Base-by-base conservation (phyloP, 2,797 vertebrate species). In the Thunnus albacares region DNA sequence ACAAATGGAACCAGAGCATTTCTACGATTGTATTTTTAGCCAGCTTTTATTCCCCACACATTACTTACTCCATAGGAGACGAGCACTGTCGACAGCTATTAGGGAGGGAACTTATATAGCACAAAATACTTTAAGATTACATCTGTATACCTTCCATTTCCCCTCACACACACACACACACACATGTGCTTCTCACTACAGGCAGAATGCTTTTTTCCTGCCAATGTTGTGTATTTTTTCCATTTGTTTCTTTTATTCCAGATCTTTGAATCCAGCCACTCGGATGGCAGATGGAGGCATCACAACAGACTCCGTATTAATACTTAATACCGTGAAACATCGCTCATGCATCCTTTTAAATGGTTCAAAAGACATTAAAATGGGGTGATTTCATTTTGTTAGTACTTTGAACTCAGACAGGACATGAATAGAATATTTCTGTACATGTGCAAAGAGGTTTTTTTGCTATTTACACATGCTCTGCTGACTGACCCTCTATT, bases 21-120 rank as follows among this genome's bases (percentile, higher is more conserved):
- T 89, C 71, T 92, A 71, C 81, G 18, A 83, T 84, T 92, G 90
- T 93, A 93, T 94, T 92, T 93, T 94, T 94, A 92, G 88, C 57
- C 35, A 9, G 87, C 85, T 93, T 92, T 91, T 89, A 92, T 90
- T 91, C 70, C 62, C 62, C 57, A 61, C 78, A 65, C 79, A 77
- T 80, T 67, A 80, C 94, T 93, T 89, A 68, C 80, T 90, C 79
- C 58, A 74, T 73, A 59, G 72, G 72, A 75, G 52, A 63, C 47
- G 33, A 82, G 80, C 75, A 66, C 80, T 59, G 83, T 77, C 78
- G 24, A 47, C 60, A 80, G 90, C 93, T 87, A 84, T 94, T 90
- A 93, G 87, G 73, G 28, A 5, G 77, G 65, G 17, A 81, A 84
- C 67, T 66, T 22, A 53, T 43, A 68, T 26, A n/a, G 70, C 75